Base-by-base conservation (phyloP, 64 coral and sea anemone species). In the Montipora sp. region DNA sequence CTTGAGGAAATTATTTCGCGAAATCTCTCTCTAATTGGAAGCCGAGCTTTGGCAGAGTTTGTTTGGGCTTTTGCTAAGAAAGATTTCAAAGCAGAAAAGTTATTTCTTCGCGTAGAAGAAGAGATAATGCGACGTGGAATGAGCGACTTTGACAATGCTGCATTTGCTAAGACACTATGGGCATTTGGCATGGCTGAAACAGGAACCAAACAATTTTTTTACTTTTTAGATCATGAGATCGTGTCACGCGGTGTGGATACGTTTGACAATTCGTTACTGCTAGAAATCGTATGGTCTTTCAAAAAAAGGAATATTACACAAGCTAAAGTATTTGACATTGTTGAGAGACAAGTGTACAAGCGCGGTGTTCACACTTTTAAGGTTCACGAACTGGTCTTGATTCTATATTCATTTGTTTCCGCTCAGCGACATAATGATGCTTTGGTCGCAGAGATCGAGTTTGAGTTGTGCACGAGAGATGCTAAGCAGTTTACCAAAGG, bases 41-140 rank as follows among this genome's bases (percentile, higher is more conserved):
- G 46, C 65, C 45, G 66, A 0, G 61, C 63, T 13, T 22, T 85
- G 45, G 82, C 65, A 1, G 82, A 85, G 13, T 71, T 85, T 50
- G 82, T 72, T 2, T 85, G 82, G 82, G 47, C 82, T 2, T 85
- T 85, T 71, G 82, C 82, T 23, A 85, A 49, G 82, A 85, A 72
- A 22, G 82, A 72, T 1, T 4, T 50, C 8, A 63, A 48, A 9
- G 16, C 44, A 4, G 82, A 51, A 8, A 9, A 27, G 45, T 71
- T 85, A 43, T 71, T 71, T 85, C 16, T 48, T 47, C 67, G 47
- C 49, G 82, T 85, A 5, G 82, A 85, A 22, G 82, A 69, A 49
- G 82, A 85, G 47, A 22, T 85, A 21, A 2, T 71, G 20, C 70
- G 47, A 21, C 45, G 65, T 21, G 82, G 47, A 8, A 51, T n/a